Evolutionary conservation across 2,888 invertebrate species (phyloP).

Genomic region (Pristionchus arcanus): DNA sequence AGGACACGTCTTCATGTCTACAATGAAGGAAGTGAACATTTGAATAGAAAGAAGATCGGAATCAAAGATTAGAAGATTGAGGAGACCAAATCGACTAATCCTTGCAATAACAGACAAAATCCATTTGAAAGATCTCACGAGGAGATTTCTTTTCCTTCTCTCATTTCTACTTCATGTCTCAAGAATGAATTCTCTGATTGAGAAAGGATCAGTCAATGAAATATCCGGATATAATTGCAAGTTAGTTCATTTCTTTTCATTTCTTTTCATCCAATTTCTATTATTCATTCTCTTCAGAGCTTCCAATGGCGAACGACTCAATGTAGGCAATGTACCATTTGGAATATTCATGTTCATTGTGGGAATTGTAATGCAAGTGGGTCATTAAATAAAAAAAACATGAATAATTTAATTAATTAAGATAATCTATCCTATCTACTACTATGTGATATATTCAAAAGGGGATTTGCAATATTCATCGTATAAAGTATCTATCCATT

Average conservation of each 20-base stretch:
- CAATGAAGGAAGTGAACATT: background rate
- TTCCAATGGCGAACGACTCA: background rate
- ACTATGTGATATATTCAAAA: background rate
- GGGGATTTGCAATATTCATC: background rate
- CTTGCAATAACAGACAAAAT: background rate
- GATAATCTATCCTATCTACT: conserved; percentile 3
- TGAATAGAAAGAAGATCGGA: background rate
- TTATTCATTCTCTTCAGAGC: background rate
- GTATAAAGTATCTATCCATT: background rate
- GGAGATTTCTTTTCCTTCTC: conserved; percentile 8
- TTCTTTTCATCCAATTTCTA: background rate
- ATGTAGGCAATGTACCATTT: background rate
- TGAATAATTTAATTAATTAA: background rate
- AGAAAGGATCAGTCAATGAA: background rate
- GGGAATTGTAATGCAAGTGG: conserved; percentile 17
- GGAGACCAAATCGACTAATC: background rate
- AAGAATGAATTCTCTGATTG: conserved; percentile 4
- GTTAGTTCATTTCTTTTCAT: background rate
- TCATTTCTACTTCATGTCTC: background rate
- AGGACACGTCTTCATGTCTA: background rate
- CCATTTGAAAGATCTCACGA: background rate
- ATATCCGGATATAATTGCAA: background rate
- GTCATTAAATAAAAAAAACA: background rate
- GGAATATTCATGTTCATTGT: background rate
- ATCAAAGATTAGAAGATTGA: background rate